phyloP scores from a whole-genome alignment of 2,888 invertebrate genomes.

The Lepetodrilus schrolli region DNA sequence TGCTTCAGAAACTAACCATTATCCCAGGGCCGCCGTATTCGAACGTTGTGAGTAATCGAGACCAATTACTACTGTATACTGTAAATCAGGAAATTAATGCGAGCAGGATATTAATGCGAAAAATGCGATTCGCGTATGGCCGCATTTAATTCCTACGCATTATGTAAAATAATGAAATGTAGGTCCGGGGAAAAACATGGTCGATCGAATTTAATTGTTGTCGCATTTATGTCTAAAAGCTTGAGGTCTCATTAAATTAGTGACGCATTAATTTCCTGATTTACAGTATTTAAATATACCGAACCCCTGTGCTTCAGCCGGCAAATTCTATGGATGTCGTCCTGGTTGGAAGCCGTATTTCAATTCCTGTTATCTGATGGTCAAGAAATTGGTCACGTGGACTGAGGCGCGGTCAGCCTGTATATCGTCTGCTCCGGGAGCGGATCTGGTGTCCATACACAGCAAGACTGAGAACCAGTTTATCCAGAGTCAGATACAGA shows the following conservation, averaged over 20 bases:
- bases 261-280: too few relatives aligned
- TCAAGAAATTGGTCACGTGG: slow-evolving; percentile 44
- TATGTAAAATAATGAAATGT: too few relatives aligned
- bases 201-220: too few relatives aligned
- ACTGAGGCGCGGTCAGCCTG: slow-evolving; percentile 43
- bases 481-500: slow-evolving; percentile 50
- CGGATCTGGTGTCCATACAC: slow-evolving; percentile 47
- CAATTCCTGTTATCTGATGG: slow-evolving; percentile 48
- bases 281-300: too few relatives aligned
- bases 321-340: slow-evolving; percentile 52
- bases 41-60: background rate
- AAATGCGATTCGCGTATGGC: too few relatives aligned
- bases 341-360: slow-evolving; percentile 54
- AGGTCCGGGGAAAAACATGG: too few relatives aligned
- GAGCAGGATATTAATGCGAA: too few relatives aligned
- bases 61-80: background rate
- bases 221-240: too few relatives aligned
- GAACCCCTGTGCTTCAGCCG: slow-evolving; percentile 38
- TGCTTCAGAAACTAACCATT: background rate
- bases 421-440: slow-evolving; percentile 43
- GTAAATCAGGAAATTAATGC: background rate
- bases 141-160: too few relatives aligned
- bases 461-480: slow-evolving; percentile 49
- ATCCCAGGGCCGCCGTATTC: background rate
- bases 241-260: too few relatives aligned